Evolutionary conservation across 1,140 invertebrate species (phyloP), one percentile per base, ranked within the genome.

Genomic region (Brachionus angularis): DNA sequence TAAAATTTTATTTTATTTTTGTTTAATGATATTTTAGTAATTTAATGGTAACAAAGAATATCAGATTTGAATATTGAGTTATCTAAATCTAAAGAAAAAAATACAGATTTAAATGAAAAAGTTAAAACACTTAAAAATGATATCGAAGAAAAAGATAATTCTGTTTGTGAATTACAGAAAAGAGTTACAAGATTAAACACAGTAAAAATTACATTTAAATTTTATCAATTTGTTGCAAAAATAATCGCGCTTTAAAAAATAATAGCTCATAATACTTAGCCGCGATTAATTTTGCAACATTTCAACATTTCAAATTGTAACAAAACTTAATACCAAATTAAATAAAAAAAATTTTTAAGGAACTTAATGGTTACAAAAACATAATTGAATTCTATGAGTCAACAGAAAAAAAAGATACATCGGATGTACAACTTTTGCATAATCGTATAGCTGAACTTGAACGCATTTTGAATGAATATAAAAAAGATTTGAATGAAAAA

Each of bases 311-410:
- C n/a, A n/a, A n/a, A n/a, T n/a, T n/a, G n/a, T n/a, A n/a, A n/a
- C n/a, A n/a, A n/a, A n/a, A n/a, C n/a, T n/a, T n/a, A n/a, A n/a
- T n/a, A n/a, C n/a, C n/a, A n/a, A n/a, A n/a, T n/a, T n/a, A n/a
- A n/a, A n/a, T n/a, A n/a, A n/a, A n/a, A n/a, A n/a, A n/a, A n/a
- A n/a, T n/a, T n/a, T 34, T 64, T 8, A 31, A 64, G 61, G 61
- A 67, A 50, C 21, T 39, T 34, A 67, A 67, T 21, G 62, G 36
- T 34, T 67, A 67, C 42, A 67, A 67, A 36, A 67, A 67, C 14
- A 49, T 67, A 14, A 10, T 67, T 3, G 62, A 67, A 21, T 18
- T 49, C n/a, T 67, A 67, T 34, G 62, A 67, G 16, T 47, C 62
- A 27, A 12, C 23, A 52, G 29, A 31, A 12, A 33, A 23, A 46